phyloP scores from a whole-genome alignment of 2,797 vertebrate species.

The Chromobotia macracanthus region DNA sequence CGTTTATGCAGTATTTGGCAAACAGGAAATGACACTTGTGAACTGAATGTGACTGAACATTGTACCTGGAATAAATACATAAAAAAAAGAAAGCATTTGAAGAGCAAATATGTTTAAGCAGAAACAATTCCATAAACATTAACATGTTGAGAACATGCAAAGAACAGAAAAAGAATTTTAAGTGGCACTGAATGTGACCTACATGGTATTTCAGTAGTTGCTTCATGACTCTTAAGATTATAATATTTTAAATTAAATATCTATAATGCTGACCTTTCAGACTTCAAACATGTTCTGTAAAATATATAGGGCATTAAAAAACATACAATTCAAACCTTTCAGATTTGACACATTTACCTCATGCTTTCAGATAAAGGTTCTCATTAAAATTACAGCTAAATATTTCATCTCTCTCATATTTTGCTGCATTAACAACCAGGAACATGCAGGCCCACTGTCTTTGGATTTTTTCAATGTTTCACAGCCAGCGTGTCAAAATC shows the following conservation, averaged over 20 bases:
- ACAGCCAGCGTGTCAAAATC: slow-evolving; percentile 50
- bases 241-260: slow-evolving; percentile 61
- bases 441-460: slow-evolving; percentile 39
- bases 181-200: slow-evolving; percentile 74
- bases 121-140: slow-evolving; percentile 63
- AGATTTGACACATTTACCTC: slow-evolving; percentile 18
- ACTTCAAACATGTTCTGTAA: slow-evolving; percentile 34
- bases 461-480: slow-evolving; percentile 56
- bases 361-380: slow-evolving; percentile 28
- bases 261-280: slow-evolving; percentile 47
- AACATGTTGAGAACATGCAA: slow-evolving; percentile 68
- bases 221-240: slow-evolving; percentile 55
- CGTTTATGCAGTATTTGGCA: slow-evolving; percentile 76
- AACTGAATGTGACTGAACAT: slow-evolving; percentile 67
- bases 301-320: slow-evolving; percentile 32
- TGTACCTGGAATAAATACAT: slow-evolving; percentile 56
- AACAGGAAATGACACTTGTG: slow-evolving; percentile 65
- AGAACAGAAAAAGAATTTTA: slow-evolving; percentile 71
- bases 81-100: slow-evolving; percentile 65
- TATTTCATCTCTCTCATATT: background rate
- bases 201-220: slow-evolving; percentile 74
- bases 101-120: slow-evolving; percentile 57
- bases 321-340: slow-evolving; percentile 36
- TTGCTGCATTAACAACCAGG: slow-evolving; percentile 8
- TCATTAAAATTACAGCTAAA: slow-evolving; percentile 9